Percentiles rank a stretch among this genome's conserved stretches.
phyloP scores from a whole-genome alignment of 2,113 vertebrate genomes.

The Heterocephalus glaber region DNA sequence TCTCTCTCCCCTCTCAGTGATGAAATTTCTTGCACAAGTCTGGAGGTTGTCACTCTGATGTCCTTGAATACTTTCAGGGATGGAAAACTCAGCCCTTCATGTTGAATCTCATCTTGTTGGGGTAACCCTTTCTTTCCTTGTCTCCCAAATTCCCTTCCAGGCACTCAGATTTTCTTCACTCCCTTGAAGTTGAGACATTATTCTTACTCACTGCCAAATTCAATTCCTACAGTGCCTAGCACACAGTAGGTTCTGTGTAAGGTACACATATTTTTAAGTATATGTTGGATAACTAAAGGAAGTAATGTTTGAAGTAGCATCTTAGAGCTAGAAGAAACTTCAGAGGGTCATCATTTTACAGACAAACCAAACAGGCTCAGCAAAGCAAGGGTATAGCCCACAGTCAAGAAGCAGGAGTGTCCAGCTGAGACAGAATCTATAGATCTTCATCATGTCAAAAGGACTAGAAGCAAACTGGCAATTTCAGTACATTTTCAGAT shows the following conservation, averaged over 20 bases:
- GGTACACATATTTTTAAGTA: neutral
- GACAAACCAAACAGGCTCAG: neutral
- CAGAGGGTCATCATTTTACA: neutral
- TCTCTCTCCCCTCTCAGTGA: neutral
- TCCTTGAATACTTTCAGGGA: neutral
- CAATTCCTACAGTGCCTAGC: neutral
- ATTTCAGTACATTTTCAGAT: neutral
- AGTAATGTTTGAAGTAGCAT: neutral
- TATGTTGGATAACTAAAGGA: neutral
- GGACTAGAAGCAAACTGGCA: neutral
- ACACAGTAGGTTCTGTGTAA: neutral
- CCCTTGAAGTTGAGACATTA: fast-evolving
- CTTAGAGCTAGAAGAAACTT: neutral
- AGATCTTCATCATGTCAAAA: neutral
- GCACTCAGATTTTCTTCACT: neutral
- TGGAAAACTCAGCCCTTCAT: fast-evolving
- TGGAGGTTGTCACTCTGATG: neutral
- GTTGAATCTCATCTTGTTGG: neutral
- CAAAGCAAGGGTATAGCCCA: neutral
- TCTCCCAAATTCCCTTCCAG: neutral
- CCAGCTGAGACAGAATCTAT: neutral
- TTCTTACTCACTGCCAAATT: neutral
- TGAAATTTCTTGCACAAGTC: neutral
- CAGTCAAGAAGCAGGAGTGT: neutral
- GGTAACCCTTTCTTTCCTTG: neutral